A percentile compares a stretch with the other conserved stretches of the same genome.
These are phyloP conservation scores for Urocolius indicus DNA, from an alignment of 2,113 vertebrate species.

Conservation along the genomic window DNA sequence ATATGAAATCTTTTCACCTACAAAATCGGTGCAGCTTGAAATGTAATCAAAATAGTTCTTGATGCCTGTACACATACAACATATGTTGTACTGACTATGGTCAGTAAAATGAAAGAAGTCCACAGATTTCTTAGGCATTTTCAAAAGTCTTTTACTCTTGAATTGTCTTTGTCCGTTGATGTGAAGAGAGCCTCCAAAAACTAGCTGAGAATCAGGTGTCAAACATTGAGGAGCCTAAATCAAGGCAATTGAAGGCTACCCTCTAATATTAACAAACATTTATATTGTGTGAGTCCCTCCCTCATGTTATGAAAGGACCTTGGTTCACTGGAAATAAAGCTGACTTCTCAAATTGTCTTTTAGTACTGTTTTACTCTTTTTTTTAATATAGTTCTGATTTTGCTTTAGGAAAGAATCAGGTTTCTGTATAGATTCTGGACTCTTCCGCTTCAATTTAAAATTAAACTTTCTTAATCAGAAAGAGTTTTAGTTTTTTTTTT, in stretches of 20 bases:
- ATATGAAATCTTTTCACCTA: background rate
- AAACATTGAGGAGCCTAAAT: background rate
- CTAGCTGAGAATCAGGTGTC: background rate
- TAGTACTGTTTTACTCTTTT: background rate
- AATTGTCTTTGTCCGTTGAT: background rate
- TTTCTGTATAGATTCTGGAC: background rate
- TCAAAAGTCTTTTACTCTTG: background rate
- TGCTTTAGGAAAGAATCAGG: background rate
- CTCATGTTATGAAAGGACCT: background rate
- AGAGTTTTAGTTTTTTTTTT: background rate
- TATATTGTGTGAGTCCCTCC: background rate
- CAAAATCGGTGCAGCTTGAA: background rate
- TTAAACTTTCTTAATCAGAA: background rate
- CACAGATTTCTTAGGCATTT: background rate
- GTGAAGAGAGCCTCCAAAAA: background rate
- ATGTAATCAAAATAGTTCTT: background rate
- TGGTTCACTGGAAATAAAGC: background rate
- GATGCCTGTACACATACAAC: background rate
- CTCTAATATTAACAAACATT: background rate
- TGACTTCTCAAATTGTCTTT: background rate
- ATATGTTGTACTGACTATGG: background rate
- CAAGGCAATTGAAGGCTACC: background rate
- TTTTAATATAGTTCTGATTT: background rate
- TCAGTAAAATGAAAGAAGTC: background rate
- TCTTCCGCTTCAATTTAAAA: background rate